A percentile compares a stretch with the other conserved stretches of the same genome.
phyloP scores from a whole-genome alignment of 2,888 invertebrate species.

The Panopea generosa region DNA sequence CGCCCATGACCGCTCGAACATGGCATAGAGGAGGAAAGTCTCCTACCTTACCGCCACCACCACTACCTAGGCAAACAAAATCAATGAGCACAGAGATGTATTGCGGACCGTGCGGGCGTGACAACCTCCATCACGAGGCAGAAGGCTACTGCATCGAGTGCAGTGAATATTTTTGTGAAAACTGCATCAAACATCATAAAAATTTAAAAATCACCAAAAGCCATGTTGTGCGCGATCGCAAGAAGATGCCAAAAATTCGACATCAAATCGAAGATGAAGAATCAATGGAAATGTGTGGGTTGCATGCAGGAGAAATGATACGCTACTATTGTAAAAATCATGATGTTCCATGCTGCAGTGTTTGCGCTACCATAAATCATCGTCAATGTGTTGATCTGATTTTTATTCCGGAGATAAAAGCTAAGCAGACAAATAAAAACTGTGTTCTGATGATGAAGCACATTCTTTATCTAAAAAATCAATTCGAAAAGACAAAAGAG shows the following conservation, averaged over 20 bases:
- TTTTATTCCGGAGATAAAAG: slow-evolving; percentile 58
- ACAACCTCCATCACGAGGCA: slow-evolving; percentile 50
- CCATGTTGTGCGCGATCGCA: slow-evolving; percentile 47
- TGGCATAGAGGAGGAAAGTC: background rate
- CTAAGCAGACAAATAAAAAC: slow-evolving; percentile 51
- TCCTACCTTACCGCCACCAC: background rate
- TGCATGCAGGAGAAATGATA: slow-evolving; percentile 43
- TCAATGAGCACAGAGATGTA: slow-evolving; percentile 54
- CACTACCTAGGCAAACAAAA: slow-evolving; percentile 26
- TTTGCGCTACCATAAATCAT: slow-evolving; percentile 58
- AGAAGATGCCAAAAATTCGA: slow-evolving; percentile 53
- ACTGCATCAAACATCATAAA: slow-evolving; percentile 59
- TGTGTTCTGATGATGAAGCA: slow-evolving; percentile 44
- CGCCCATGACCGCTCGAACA: background rate
- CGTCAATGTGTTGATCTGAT: slow-evolving; percentile 41
- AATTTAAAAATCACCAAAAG: slow-evolving; percentile 61
- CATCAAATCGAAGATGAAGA: slow-evolving; percentile 42
- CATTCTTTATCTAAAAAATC: slow-evolving; percentile 36
- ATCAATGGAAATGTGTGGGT: slow-evolving; percentile 38
- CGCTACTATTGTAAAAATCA: slow-evolving; percentile 55
- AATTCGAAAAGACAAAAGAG: slow-evolving; percentile 42
- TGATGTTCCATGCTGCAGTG: slow-evolving; percentile 51
- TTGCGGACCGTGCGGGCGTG: slow-evolving; percentile 56
- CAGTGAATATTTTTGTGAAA: slow-evolving; percentile 58
- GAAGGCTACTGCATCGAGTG: slow-evolving; percentile 58